Base-by-base conservation (phyloP, 2,797 vertebrate species). In the Jordanella pulchra region DNA sequence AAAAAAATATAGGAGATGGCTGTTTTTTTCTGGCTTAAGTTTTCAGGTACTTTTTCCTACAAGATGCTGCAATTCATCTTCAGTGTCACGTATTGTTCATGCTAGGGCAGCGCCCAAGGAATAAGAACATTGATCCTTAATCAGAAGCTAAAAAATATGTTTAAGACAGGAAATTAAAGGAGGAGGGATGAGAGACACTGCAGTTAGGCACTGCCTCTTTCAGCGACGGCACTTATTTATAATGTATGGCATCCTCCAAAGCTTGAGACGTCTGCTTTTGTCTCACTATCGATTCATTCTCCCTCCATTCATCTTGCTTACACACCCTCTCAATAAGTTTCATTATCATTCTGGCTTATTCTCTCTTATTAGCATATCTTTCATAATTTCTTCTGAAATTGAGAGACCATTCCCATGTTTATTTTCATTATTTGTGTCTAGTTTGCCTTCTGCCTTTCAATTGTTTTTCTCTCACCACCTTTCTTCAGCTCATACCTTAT, bases 291-390 rank as follows among this genome's bases (percentile, higher is more conserved):
- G 71, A 76, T 77, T 79, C 14, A 25, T 1, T 48, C 76, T 39
- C 50, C 56, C 69, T 51, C 35, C 74, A 84, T 81, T 78, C 35
- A 25, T 84, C 72, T 76, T 54, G 66, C 72, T 79, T 51, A 13
- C 60, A 13, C 60, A 25, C 10, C 55, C 67, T 71, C 67, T 76
- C 50, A 73, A 27, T 84, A 48, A 64, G 54, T 30, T 30, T 72
- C 35, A 6, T 18, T 42, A 69, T 66, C 69, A 23, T 71, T 67
- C 58, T 18, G 1, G 27, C 63, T 47, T 67, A 18, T 67, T 68
- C 68, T 58, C 25, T 78, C 48, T 32, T 68, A 71, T 51, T 28
- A 65, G 17, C 61, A 63, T 39, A 27, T 76, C 63, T 80, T 10
- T 80, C 48, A 60, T 80, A 39, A 58, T 66, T 67, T 69, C 28